phyloP scores from a whole-genome alignment of 2,888 invertebrate species.

The Plusia festucae region DNA sequence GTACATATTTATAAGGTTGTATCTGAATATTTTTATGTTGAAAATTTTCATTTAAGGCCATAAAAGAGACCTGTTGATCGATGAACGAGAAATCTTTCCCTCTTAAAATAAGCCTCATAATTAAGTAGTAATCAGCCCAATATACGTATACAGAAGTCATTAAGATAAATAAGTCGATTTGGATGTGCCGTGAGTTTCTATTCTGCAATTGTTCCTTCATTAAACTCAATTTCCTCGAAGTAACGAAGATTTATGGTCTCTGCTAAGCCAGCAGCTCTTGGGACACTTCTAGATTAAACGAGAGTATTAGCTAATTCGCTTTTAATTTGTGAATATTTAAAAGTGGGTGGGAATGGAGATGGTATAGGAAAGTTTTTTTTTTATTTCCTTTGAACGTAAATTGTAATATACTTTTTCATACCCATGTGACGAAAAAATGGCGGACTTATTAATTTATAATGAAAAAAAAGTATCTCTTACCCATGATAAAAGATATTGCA shows the following conservation, averaged over 20 bases:
- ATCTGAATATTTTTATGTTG: neutral
- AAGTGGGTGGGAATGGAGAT: no score
- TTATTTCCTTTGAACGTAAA: no score
- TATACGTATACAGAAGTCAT: slow-evolving; percentile 17
- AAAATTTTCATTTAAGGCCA: no score
- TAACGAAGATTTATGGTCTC: slow-evolving; percentile 10
- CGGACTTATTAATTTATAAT: no score
- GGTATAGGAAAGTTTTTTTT: no score
- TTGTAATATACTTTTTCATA: no score
- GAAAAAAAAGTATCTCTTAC: no score
- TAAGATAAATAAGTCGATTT: slow-evolving; percentile 27
- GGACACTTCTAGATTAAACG: neutral
- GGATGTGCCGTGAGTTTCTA: slow-evolving; percentile 18
- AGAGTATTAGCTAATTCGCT: neutral
- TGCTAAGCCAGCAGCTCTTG: neutral
- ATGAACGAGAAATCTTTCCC: neutral
- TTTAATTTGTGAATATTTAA: neutral
- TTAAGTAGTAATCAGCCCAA: slow-evolving; percentile 1
- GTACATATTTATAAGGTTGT: slow-evolving; percentile 16
- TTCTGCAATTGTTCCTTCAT: slow-evolving; percentile 7
- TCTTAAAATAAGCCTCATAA: neutral
- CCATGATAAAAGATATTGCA: no score
- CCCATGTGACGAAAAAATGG: no score
- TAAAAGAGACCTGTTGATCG: neutral
- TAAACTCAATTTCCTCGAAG: slow-evolving; percentile 21